Percentiles rank a stretch among this genome's conserved stretches.
Conservation (phyloP, 2,888 invertebrate species). For the Prionchulus punctatus region DNA sequence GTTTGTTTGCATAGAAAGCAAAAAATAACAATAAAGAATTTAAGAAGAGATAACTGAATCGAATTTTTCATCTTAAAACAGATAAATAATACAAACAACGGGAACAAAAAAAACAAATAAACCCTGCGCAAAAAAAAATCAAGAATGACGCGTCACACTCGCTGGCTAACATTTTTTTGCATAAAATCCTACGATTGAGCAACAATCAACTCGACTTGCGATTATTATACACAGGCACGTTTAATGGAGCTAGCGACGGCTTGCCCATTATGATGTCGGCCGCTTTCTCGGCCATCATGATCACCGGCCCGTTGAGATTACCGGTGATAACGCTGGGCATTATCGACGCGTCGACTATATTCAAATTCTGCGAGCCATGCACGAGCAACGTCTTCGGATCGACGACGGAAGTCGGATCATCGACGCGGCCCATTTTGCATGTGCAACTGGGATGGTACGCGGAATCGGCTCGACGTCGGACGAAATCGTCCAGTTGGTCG, state of each 20-base stretch:
- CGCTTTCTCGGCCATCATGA: slow-evolving; percentile 41
- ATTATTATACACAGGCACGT: not conserved
- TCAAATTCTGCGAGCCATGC: slow-evolving; percentile 42
- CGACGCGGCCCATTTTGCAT: slow-evolving; percentile 47
- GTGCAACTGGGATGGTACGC: slow-evolving; percentile 67
- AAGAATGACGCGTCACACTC: too few relatives aligned
- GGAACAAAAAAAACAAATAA: too few relatives aligned
- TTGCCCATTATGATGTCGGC: slow-evolving; percentile 38
- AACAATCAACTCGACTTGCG: too few relatives aligned
- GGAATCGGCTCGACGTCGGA: slow-evolving; percentile 36
- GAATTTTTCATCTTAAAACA: too few relatives aligned
- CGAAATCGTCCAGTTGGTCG: slow-evolving; percentile 24
- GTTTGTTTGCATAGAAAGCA: too few relatives aligned
- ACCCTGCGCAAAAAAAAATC: too few relatives aligned
- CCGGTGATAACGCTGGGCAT: slow-evolving; percentile 59
- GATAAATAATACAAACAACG: too few relatives aligned
- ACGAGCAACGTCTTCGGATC: slow-evolving; percentile 41
- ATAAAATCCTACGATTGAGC: too few relatives aligned
- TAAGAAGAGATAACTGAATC: too few relatives aligned
- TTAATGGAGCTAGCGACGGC: not conserved
- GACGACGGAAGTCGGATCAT: slow-evolving; percentile 46
- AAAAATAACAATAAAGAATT: too few relatives aligned
- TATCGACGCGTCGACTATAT: slow-evolving; percentile 63
- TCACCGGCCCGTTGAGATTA: slow-evolving; percentile 45
- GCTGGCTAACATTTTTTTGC: too few relatives aligned